Evolutionary conservation across 2,113 vertebrate genomes (phyloP).

Genomic region (Poeciliopsis retropinna): DNA sequence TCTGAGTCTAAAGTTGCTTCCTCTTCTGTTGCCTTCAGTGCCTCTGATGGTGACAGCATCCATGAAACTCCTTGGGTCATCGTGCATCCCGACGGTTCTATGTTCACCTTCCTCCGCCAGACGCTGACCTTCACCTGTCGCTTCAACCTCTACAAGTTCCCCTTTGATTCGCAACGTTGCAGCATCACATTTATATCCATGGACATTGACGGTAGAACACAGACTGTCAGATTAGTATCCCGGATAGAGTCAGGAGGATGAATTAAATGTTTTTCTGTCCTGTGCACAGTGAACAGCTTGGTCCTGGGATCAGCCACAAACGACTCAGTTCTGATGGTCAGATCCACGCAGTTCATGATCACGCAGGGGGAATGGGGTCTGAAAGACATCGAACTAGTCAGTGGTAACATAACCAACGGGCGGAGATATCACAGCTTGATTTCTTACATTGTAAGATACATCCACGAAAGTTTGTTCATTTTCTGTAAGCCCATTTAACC

Average conservation of each 20-base stretch:
- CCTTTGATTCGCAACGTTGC: slow-evolving; percentile 60
- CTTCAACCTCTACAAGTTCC: slow-evolving; percentile 55
- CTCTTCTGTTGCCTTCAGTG: slow-evolving; percentile 21
- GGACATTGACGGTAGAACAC: fast-evolving
- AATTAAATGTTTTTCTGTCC: background rate
- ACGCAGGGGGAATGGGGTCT: slow-evolving; percentile 70
- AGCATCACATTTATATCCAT: slow-evolving; percentile 51
- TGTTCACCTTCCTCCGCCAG: fast-evolving
- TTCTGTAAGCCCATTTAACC: background rate
- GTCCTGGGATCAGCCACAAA: background rate
- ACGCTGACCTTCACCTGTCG: slow-evolving; percentile 59
- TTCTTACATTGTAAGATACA: slow-evolving; percentile 14
- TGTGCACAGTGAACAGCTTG: background rate
- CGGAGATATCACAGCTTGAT: background rate
- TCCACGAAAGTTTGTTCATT: fast-evolving
- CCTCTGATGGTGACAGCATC: slow-evolving; percentile 32
- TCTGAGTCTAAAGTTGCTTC: background rate
- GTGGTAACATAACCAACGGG: fast-evolving
- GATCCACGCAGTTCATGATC: slow-evolving; percentile 22
- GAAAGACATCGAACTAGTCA: background rate
- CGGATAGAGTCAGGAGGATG: background rate
- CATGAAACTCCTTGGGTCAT: fast-evolving
- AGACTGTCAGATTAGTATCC: background rate
- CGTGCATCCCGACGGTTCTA: background rate
- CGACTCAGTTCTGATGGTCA: fast-evolving